Evolutionary conservation across 2,797 vertebrate species (phyloP), one percentile per base, ranked within the genome.

Genomic region (Betta splendens): DNA sequence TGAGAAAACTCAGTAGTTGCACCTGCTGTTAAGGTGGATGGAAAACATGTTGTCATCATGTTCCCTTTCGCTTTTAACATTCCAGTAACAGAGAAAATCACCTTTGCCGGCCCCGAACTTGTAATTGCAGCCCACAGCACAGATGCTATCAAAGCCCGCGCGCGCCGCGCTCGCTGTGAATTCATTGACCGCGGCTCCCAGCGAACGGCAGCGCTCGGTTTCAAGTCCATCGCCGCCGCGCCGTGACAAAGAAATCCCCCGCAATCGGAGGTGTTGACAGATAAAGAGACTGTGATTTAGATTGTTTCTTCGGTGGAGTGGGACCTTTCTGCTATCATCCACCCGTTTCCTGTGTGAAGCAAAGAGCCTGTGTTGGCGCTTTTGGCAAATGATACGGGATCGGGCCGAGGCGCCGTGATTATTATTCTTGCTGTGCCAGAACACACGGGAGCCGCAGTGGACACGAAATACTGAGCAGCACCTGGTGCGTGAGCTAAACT

Each of bases 401-500:
- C 46, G 64, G 72, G 74, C 57, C 12, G 66, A 71, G 72, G 48
- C 66, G 64, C 79, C 56, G 48, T 72, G 79, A 75, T 82, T 84
- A 83, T 89, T 80, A 68, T 80, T 79, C 69, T 79, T 54, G 36
- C 79, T 52, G 64, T 64, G 81, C 80, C 84, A 70, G 64, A 75
- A 56, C 71, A 64, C 74, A 74, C 76, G 58, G 64, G 76, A 80
- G 77, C 59, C 54, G 26, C 57, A 18, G 47, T 49, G 67, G 80
- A 74, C 80, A 65, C 67, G 66, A 85, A 85, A 89, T 57, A 77
- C 73, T 39, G 69, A 72, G 80, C 79, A 69, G 79, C 87, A 85
- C 89, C 90, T 87, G 89, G 83, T 78, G 78, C 77, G 77, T 57
- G 80, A 83, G 74, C 71, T 56, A 47, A 72, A 44, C 75, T 12